Evolutionary conservation across 2,113 vertebrate genomes (phyloP), one percentile per base, ranked within the genome.

Genomic region (Planiliza haematocheilus): DNA sequence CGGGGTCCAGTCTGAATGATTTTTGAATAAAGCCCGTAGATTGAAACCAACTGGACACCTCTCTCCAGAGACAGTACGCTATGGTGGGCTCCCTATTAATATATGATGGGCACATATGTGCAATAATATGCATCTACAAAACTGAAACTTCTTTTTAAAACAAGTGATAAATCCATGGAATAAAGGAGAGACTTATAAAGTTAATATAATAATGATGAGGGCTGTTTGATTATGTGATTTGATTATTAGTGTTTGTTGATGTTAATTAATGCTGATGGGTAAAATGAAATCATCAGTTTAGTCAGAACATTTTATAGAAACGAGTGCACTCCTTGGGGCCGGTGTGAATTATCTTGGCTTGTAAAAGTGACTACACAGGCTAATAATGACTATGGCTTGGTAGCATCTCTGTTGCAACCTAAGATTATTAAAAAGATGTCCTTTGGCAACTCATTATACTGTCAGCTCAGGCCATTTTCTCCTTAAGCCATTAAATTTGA

Each of bases 361-460:
- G 68, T 70, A 66, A 80, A 85, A 88, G 79, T 80, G 81, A 58
- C 74, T 81, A 60, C 57, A 24, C 66, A 65, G 75, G 79, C 67
- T 90, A 70, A 88, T 86, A 86, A 90, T 89, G 77, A 84, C 82
- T 64, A 64, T 84, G 88, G 88, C 84, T 90, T 92, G 87, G 89
- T 91, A 92, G 91, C 86, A 86, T 93, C 91, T 93, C 92, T 91
- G 88, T 93, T 92, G 92, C 85, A 90, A 92, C 91, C 81, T 74
- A 77, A 88, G 86, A 93, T 90, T 92, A 92, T 92, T 92, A 93
- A 91, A 91, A 92, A 90, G 37, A 92, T 91, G 85, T 93, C 92
- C 90, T 81, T 67, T 71, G 89, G 93, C 92, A 90, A 87, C 92
- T 93, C 92, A 92, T 94, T 94, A 94, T 91, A 93, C 79, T 82